A percentile compares a stretch with the other conserved stretches of the same genome.
These are phyloP conservation scores for Trichomycterus rosablanca DNA, from an alignment of 2,113 vertebrate genomes.

Conservation along the genomic window DNA sequence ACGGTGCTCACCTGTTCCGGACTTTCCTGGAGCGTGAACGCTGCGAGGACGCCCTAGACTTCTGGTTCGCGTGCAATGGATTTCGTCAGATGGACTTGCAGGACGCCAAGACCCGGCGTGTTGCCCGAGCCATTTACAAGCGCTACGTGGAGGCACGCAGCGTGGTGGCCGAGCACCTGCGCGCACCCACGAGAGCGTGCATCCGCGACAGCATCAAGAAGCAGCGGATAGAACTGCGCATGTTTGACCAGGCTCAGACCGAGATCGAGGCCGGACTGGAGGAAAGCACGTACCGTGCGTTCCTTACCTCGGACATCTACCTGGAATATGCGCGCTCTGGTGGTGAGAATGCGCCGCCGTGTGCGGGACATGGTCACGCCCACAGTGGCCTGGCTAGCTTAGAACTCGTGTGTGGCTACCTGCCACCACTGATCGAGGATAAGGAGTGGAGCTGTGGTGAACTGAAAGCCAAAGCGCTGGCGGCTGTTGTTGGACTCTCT, in stretches of 20 bases:
- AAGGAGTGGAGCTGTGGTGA: conserved; percentile 93
- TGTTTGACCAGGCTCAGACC: conserved; percentile 98
- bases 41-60: conserved; percentile 92
- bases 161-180: conserved; percentile 89
- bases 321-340: conserved; percentile 90
- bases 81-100: conserved; percentile 97
- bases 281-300: conserved; percentile 95
- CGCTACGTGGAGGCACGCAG: conserved; percentile 94
- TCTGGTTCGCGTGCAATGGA: conserved; percentile 98
- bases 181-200: conserved; percentile 88
- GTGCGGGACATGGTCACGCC: conserved; percentile 55
- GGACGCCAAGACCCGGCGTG: conserved; percentile 90
- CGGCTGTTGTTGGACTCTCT: conserved; percentile 78
- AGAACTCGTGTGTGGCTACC: conserved; percentile 87
- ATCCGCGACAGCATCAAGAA: conserved; percentile 90
- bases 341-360: conserved; percentile 78
- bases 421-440: conserved; percentile 93
- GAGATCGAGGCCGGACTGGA: conserved; percentile 95
- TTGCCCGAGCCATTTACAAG: conserved; percentile 97
- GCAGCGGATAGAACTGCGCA: conserved; percentile 90
- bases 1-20: conserved; percentile 92
- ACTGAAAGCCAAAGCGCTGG: conserved; percentile 76
- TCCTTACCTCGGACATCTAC: conserved; percentile 94
- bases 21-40: conserved; percentile 92
- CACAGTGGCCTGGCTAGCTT: conserved; percentile 76